Percentiles rank a stretch among this genome's conserved stretches.
Conservation (phyloP, 1,140 invertebrate genomes). For the Gryllus bimaculatus region DNA sequence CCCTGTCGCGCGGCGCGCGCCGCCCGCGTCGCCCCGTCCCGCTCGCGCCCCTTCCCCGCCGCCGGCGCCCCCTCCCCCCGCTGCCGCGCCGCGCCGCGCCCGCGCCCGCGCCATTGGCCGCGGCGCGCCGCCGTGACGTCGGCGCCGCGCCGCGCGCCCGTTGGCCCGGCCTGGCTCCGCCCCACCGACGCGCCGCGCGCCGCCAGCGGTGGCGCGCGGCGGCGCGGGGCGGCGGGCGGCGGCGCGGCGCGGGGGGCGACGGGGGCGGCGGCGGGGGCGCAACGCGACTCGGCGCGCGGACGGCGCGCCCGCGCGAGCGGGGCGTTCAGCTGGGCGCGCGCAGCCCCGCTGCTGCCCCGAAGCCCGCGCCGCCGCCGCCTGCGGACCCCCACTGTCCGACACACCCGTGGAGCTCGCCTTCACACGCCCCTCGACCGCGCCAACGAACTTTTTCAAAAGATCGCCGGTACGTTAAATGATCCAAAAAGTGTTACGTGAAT, state of each 20-base stretch:
- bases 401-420: background rate
- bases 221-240: background rate
- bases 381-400: conserved; percentile 23
- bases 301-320: too few relatives aligned
- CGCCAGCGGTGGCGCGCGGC: background rate
- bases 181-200: background rate
- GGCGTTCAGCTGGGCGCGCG: too few relatives aligned
- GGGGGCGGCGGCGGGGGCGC: background rate
- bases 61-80: background rate
- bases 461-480: too few relatives aligned
- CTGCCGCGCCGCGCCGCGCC: background rate
- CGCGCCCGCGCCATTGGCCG: background rate
- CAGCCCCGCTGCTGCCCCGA: background rate
- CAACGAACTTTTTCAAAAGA: background rate
- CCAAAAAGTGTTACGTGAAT: too few relatives aligned
- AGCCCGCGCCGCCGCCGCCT: conserved; percentile 25
- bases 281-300: too few relatives aligned
- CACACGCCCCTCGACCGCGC: background rate
- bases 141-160: background rate
- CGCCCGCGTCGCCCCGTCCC: background rate
- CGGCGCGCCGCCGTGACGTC: conserved; percentile 13
- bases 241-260: background rate
- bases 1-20: background rate
- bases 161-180: background rate
- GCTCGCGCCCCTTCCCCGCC: background rate